Base-by-base conservation (phyloP, 23 tunicate genomes). In the Oikopleura albicans region DNA sequence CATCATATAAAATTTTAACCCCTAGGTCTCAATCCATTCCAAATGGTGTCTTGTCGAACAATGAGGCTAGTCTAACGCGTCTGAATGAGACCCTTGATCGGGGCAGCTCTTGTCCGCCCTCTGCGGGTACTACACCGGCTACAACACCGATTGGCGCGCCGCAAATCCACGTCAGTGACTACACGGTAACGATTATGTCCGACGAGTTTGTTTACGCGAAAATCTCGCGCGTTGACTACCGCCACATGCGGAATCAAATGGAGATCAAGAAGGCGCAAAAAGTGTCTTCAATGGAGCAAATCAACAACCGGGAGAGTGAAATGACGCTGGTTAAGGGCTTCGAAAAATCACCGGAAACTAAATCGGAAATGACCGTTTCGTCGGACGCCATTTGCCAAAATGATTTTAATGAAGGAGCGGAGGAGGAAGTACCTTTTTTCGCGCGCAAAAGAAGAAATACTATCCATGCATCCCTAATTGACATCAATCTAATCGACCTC, bases 191-290 rank as follows among this genome's bases (percentile, higher is more conserved):
- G 35, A 31, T 71, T 2, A 71, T 31, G 4, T 71, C 79, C 79
- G 79, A 71, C 37, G 79, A 71, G 31, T 71, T 71, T 29, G 31
- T 71, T 37, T 71, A 71, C 79, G 37, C 37, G 4, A 34, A 37
- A 2, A 29, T 71, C 4, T 12, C 79, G 4, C 79, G 79, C 4
- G 79, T 37, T 2, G 79, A 71, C 4, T 71, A 71, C 37, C 79
- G 79, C 37, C 79, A 71, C 2, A 71, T 71, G 79, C 79, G 79
- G 36, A 71, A 71, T 29, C 79, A 71, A 29, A 12, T 71, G 27
- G 79, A 71, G 35, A 71, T 71, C 33, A 71, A 4, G 4, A 71
- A 71, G 2, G 79, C 35, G 4, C 79, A 71, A 71, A 16, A 71
- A 29, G 79, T 71, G 63, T 8, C 16, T 22, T 49, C 63, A 49